Evolutionary conservation across 2,113 vertebrate genomes (phyloP), one percentile per base, ranked within the genome.

Genomic region (Glareola pratincola): DNA sequence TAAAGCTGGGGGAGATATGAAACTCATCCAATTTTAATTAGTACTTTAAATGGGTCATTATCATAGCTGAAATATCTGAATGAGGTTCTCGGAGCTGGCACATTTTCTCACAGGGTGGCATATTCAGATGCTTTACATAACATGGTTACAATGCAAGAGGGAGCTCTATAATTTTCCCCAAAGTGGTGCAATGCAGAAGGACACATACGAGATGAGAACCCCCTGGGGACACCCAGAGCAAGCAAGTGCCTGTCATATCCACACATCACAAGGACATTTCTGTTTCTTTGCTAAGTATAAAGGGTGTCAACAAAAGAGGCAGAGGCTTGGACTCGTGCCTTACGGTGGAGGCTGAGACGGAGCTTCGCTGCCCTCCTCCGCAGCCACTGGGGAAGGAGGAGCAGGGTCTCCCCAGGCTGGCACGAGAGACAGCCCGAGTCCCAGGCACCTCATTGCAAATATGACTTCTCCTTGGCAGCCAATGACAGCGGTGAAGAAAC

Each of bases 21-120:
- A 91, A 84, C 51, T 79, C 83, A 93, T 96, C 27, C 62, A 91
- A 19, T 89, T 92, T 97, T 96, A 96, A 96, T 93, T 92, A 90
- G 73, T 57, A 76, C 71, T 92, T 92, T 92, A 96, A 97, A 97
- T 92, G 75, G 92, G 73, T 85, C 79, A 90, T 94, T 96, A 88
- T 75, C 51, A 74, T 86, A 94, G 92, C 87, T 90, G 87, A 95
- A 91, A 92, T 88, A 85, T 85, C 82, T 84, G 90, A 94, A 89
- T 92, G 69, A 69, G 62, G 39, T 68, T 93, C 79, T 93, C 85
- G 69, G 88, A 93, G 50, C 54, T 75, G 74, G 66, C 34, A 77
- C 20, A 50, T 79, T 69, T 80, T 91, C 57, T 94, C 50, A 59
- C 67, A 73, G 48, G 39, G 51, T 8, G 75, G 48, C 27, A 48